phyloP scores from a whole-genome alignment of 2,113 vertebrate species.

The Phrynosoma platyrhinos region DNA sequence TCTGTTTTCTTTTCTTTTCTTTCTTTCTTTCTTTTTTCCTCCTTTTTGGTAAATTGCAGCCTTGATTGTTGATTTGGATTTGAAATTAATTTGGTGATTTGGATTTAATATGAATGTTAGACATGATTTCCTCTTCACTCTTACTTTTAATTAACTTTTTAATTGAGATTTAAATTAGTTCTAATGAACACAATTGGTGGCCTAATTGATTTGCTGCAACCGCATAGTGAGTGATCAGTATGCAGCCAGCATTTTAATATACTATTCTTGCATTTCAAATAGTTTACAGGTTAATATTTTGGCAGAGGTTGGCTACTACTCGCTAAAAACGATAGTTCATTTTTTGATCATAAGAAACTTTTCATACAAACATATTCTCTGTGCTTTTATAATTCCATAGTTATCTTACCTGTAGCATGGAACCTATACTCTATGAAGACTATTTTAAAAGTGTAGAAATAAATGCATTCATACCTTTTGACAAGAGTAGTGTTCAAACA shows the following conservation, averaged over 20 bases:
- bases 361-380: accelerated
- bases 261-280: conserved; percentile 64
- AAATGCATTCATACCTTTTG: not conserved
- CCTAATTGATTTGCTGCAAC: conserved; percentile 83
- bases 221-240: conserved; percentile 68
- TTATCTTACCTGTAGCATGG: accelerated
- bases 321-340: conserved; percentile 63
- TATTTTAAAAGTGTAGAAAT: not conserved
- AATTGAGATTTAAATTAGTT: conserved; percentile 84
- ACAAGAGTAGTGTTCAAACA: not conserved
- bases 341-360: conserved; percentile 2
- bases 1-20: no score
- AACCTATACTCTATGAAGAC: not conserved
- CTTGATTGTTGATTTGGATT: conserved; percentile 70
- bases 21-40: not conserved
- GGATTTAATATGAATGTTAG: conserved; percentile 81
- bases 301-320: conserved; percentile 68
- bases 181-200: conserved; percentile 83
- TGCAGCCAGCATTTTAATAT: conserved; percentile 68
- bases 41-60: conserved; percentile 31
- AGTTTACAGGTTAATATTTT: conserved; percentile 77
- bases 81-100: conserved; percentile 78
- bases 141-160: conserved; percentile 85
- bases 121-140: conserved; percentile 79
- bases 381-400: conserved; percentile 20